Percentiles rank a stretch among this genome's conserved stretches.
Conservation (phyloP, 2,888 invertebrate species). For the Heterodera filipjevi region DNA sequence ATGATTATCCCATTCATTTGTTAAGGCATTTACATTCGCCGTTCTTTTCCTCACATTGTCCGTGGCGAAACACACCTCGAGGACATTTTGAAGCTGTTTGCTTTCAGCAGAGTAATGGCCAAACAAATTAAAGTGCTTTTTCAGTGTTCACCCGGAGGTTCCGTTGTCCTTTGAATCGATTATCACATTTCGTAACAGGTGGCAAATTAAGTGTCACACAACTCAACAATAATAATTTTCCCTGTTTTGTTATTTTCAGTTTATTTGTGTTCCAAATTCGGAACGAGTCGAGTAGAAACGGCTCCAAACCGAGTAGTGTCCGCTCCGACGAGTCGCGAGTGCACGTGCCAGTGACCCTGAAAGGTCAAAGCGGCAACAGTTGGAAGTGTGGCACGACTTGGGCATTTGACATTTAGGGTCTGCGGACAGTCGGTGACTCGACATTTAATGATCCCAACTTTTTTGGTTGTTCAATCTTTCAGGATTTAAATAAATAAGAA, state of each 20-base stretch:
- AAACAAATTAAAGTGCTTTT: not conserved
- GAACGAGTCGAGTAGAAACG: slow-evolving; percentile 26
- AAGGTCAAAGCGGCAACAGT: no score
- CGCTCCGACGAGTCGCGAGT: slow-evolving; percentile 3
- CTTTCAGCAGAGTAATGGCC: no score
- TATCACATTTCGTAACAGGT: slow-evolving; percentile 56
- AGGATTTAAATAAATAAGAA: no score
- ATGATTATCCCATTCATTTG: no score
- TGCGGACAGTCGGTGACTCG: not conserved
- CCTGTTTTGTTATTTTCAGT: no score
- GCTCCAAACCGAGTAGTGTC: slow-evolving; percentile 7
- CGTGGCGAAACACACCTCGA: slow-evolving; percentile 57
- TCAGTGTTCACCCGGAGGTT: slow-evolving; percentile 57
- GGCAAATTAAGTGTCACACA: not conserved
- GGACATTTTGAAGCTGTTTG: slow-evolving; percentile 57
- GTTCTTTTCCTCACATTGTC: slow-evolving; percentile 52
- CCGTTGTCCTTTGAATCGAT: slow-evolving; percentile 61
- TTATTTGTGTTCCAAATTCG: slow-evolving; percentile 57
- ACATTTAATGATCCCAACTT: no score
- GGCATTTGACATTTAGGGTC: no score
- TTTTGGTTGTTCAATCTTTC: no score
- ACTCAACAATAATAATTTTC: no score
- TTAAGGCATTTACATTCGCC: slow-evolving; percentile 52
- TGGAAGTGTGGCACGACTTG: no score
- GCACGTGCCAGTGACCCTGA: slow-evolving; percentile 39